Base-by-base conservation (phyloP, 2,888 invertebrate genomes). In the Agrotis puta region DNA sequence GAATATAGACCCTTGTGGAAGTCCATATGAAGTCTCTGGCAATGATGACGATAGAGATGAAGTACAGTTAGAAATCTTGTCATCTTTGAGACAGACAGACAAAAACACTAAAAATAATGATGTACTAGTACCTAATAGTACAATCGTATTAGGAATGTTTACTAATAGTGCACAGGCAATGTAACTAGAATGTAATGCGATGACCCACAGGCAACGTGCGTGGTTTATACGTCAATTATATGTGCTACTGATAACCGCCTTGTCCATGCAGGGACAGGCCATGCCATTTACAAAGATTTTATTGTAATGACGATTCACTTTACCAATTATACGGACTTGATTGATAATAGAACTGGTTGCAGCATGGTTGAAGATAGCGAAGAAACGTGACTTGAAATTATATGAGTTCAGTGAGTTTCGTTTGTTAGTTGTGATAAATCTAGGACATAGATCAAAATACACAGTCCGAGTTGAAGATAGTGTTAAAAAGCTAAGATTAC, bases 201-300 rank as follows among this genome's bases (percentile, higher is more conserved):
- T 69, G 82, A 67, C 61, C 75, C 54, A 61, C 48, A 69, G 64
- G 47, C 75, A 78, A 51, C 83, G 27, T 66, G 73, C 57, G 74
- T 74, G 65, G 76, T 70, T 22, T 64, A 73, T 68, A 82, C 79
- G 71, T 84, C 68, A 74, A 70, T 70, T 74, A 82, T 84, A 69
- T 74, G 43, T 48, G 16, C n/a, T 50, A 45, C 69, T 70, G 83
- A 83, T 83, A 83, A 84, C 79, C 73, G 74, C 54, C 48, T 57
- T 70, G 76, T 74, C 70, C 76, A 76, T 70, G 58, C 57, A 53
- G 72, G 77, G 72, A 77, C 82, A 81, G 64, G 57, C 67, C 50
- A 72, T 48, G 64, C 18, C 63, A 64, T 83, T 68, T 66, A 68
- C 48, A 82, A 53, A n/a, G 78, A 63, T 77, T 81, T 81, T 62